Percentiles rank a stretch among this genome's conserved stretches.
Evolutionary conservation across 2,113 vertebrate species (phyloP).

Genomic region (Ploceus nigricollis): DNA sequence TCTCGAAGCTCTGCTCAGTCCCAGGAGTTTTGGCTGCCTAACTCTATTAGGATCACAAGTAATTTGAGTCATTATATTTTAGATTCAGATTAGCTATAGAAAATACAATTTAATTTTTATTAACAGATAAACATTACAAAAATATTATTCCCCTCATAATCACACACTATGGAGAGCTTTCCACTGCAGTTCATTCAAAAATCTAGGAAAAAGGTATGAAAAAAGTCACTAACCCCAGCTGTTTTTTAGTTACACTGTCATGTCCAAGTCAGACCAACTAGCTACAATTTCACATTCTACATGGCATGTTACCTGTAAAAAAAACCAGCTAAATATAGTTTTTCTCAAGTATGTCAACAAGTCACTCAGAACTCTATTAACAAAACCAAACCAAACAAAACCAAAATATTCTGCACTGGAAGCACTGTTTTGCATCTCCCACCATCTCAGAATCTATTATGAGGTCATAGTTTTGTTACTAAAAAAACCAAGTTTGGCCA

Average conservation of each 20-base stretch:
- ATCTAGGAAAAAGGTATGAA: neutral
- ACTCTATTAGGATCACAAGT: constrained; percentile 2
- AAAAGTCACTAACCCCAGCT: neutral
- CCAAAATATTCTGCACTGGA: neutral
- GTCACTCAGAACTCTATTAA: neutral
- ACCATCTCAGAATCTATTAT: neutral
- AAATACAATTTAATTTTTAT: neutral
- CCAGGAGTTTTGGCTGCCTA: constrained; percentile 16
- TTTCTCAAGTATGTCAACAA: constrained; percentile 26
- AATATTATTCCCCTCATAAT: neutral
- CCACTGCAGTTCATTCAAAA: neutral
- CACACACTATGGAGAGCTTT: neutral
- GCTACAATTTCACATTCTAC: constrained; percentile 26
- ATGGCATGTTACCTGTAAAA: neutral
- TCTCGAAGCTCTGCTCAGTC: constrained; percentile 14
- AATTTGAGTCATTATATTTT: constrained; percentile 15
- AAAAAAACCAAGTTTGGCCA: neutral
- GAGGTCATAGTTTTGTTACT: neutral
- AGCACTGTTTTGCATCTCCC: neutral
- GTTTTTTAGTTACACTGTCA: constrained; percentile 12
- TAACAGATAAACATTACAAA: neutral
- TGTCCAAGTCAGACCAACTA: constrained; percentile 10
- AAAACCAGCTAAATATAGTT: constrained; percentile 11
- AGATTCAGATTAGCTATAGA: neutral
- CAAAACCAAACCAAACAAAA: neutral